Conservation (phyloP, 1,140 invertebrate species). For the Melanaphis sacchari region DNA sequence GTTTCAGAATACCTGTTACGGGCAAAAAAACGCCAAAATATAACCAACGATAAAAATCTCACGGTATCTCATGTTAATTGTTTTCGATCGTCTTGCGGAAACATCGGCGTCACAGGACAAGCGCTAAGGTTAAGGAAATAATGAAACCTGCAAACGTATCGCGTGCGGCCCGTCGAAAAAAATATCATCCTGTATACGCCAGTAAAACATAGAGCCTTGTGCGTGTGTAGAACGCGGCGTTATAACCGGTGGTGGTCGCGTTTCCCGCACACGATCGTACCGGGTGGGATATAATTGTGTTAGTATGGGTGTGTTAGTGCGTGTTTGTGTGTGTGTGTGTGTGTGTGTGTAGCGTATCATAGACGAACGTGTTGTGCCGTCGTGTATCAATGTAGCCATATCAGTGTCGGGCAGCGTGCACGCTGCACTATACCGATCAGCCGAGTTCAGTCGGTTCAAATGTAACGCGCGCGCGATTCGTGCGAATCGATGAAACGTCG, state of each 20-base stretch:
- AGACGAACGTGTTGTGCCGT: not conserved
- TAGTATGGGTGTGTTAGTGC: not conserved
- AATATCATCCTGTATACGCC: not conserved
- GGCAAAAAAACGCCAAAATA: too few relatives aligned
- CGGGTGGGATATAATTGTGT: not conserved
- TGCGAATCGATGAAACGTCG: not conserved
- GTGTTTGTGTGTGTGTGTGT: not conserved
- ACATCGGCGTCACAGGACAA: too few relatives aligned
- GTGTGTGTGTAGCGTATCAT: not conserved
- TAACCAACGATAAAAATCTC: too few relatives aligned
- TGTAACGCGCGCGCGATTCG: not conserved
- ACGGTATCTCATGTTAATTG: too few relatives aligned
- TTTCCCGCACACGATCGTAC: slow-evolving; percentile 28
- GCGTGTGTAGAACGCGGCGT: not conserved
- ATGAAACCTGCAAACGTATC: too few relatives aligned
- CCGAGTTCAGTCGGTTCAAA: slow-evolving; percentile 4
- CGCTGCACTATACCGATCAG: not conserved
- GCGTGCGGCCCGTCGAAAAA: not conserved
- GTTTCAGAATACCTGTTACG: too few relatives aligned
- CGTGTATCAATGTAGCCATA: not conserved
- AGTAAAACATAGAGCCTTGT: not conserved
- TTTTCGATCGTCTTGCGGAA: too few relatives aligned
- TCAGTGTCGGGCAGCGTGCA: not conserved
- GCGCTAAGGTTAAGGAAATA: too few relatives aligned
- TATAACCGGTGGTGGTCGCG: slow-evolving; percentile 30